phyloP scores from a whole-genome alignment of 2,797 vertebrate genomes.

The Thamnophis elegans region DNA sequence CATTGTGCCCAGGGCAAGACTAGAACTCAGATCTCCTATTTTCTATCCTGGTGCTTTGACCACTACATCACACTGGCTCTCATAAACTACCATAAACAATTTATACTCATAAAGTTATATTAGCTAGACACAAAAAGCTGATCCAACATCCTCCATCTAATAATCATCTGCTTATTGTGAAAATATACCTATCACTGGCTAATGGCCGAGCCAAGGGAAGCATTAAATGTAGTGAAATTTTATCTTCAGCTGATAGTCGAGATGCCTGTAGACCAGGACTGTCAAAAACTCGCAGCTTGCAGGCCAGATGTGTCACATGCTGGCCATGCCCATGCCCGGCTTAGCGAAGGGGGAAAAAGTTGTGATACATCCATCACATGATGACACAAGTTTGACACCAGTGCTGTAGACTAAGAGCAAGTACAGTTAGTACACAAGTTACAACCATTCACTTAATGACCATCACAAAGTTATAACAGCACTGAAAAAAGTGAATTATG shows the following conservation, averaged over 20 bases:
- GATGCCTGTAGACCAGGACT: not conserved
- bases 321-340: no score
- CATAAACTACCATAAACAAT: not conserved
- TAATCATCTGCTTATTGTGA: not conserved
- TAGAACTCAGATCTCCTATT: not conserved
- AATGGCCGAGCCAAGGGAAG: not conserved
- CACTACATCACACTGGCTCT: not conserved
- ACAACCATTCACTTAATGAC: not conserved
- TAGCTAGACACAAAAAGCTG: not conserved
- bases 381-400: fast-evolving
- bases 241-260: not conserved
- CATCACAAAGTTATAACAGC: not conserved
- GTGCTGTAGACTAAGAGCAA: not conserved
- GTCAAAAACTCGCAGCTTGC: not conserved
- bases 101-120: not conserved
- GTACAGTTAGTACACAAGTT: not conserved
- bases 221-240: not conserved
- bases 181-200: not conserved
- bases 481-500: not conserved
- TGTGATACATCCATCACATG: no score
- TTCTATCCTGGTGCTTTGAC: not conserved
- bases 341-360: no score
- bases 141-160: not conserved
- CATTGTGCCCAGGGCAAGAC: not conserved
- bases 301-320: no score